Evolutionary conservation across 2,113 vertebrate species (phyloP).

Genomic region (Dasyurus viverrinus): DNA sequence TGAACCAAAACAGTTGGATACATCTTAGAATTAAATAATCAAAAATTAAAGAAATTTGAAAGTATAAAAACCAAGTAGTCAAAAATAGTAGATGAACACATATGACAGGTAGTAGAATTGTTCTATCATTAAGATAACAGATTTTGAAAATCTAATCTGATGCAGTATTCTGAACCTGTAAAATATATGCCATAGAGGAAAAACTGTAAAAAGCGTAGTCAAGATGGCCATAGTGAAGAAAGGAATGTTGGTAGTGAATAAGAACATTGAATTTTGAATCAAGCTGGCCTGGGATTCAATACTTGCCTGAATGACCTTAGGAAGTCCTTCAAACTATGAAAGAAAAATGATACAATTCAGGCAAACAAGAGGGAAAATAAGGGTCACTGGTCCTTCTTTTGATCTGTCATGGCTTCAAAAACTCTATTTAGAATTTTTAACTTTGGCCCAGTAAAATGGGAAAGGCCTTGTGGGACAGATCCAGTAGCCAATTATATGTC

Average conservation of each 20-base stretch:
- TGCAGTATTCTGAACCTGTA: constrained; percentile 11
- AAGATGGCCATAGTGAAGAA: background rate
- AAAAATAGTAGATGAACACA: background rate
- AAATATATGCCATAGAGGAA: constrained; percentile 53
- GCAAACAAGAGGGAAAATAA: constrained; percentile 7
- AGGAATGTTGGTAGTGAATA: too few relatives aligned
- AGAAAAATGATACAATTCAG: constrained; percentile 45
- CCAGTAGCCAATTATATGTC: too few relatives aligned
- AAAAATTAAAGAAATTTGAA: too few relatives aligned
- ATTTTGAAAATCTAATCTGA: background rate
- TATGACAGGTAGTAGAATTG: background rate
- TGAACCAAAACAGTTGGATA: too few relatives aligned
- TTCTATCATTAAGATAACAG: background rate
- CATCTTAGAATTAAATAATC: too few relatives aligned
- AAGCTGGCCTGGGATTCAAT: too few relatives aligned
- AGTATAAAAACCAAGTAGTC: background rate
- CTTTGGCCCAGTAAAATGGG: constrained; percentile 1
- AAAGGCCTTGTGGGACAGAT: background rate
- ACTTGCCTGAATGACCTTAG: too few relatives aligned
- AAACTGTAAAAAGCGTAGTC: constrained; percentile 63
- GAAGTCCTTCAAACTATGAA: background rate
- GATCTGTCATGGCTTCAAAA: constrained; percentile 1
- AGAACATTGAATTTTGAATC: too few relatives aligned
- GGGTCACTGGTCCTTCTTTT: constrained; percentile 1
- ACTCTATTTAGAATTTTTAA: constrained; percentile 39